Evolutionary conservation across 1,140 invertebrate species (phyloP), one percentile per base, ranked within the genome.

Genomic region (Teleopsis dalmanni): DNA sequence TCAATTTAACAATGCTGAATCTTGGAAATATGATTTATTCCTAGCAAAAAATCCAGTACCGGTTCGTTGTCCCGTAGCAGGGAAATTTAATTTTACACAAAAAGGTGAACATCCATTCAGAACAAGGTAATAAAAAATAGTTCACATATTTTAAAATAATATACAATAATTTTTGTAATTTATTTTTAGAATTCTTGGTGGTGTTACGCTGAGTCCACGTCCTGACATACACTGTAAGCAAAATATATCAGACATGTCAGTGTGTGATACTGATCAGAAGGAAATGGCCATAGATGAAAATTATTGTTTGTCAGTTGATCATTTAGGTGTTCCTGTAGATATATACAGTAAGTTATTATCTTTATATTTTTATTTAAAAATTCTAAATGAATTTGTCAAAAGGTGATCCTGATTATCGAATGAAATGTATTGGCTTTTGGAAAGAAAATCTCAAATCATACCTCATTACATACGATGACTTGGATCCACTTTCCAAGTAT

Each of bases 391-490:
- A 50, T 43, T 37, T 25, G 11, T 23, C 4, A 29, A n/a, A 35
- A 54, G 53, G 88, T 78, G 88, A 94, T 61, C 91, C 94, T 11
- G 95, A 98, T 79, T 95, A 97, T 60, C 85, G 84, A 65, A 87
- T 98, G 83, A 92, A 94, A 65, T 98, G 95, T 70, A 94, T 98
- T 58, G 95, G 94, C 3, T 98, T 83, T 71, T 98, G 92, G 90
- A 95, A 96, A 71, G 95, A 98, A 70, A 97, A 98, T 79, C 77
- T 97, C 1, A 94, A 91, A 70, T 98, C 94, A 0, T 98, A 97
- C 74, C 72, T 98, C 3, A 91, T 98, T 50, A 98, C 95, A 0
- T 97, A 91, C 68, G 94, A 98, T 70, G 91, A 94, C 64, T 75
- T 96, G 53, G 95, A 98, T 78, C 88, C 95, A 0, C 89, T 92